Base-by-base conservation (phyloP, 2,888 invertebrate species). In the Salticus scenicus region DNA sequence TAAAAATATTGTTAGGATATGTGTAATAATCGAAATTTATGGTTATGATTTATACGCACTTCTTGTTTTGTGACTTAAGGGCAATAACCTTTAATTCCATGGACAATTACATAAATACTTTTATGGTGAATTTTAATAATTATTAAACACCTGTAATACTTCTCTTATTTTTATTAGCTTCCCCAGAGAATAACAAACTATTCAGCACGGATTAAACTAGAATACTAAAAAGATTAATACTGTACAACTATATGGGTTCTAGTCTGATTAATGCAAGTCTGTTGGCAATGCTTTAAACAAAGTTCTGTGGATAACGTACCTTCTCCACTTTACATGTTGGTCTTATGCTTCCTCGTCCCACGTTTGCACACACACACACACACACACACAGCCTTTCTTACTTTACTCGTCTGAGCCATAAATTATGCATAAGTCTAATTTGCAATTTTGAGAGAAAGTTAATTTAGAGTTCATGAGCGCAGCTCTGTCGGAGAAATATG, bases 361-460 rank as follows among this genome's bases (percentile, higher is more conserved):
- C 77, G 17, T 14, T 24, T n/a, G n/a, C n/a, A n/a, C n/a, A n/a
- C n/a, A n/a, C n/a, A n/a, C n/a, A n/a, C n/a, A n/a, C n/a, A n/a
- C n/a, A n/a, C 66, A 66, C 42, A 8, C 37, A 33, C 70, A 41
- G 14, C 70, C 74, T 81, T 81, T 81, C 81, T 81, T 81, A 75
- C 81, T 70, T 75, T 70, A 64, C 81, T 81, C 75, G 75, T 70
- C 75, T 69, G 77, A 83, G 51, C 20, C 41, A 83, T 83, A 73
- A 83, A 83, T 83, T 83, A 83, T 83, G 77, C 83, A 83, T 83
- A 83, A 83, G 83, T 66, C 72, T 77, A 83, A 83, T 83, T 77
- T 77, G 83, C 77, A 83, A 83, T 83, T 83, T 83, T 83, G 77
- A 64, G 83, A 83, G 83, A 83, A 77, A 83, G 77, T 83, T 83